Evolutionary conservation across 1,140 invertebrate species (phyloP).

Genomic region (Cyclina sinensis): DNA sequence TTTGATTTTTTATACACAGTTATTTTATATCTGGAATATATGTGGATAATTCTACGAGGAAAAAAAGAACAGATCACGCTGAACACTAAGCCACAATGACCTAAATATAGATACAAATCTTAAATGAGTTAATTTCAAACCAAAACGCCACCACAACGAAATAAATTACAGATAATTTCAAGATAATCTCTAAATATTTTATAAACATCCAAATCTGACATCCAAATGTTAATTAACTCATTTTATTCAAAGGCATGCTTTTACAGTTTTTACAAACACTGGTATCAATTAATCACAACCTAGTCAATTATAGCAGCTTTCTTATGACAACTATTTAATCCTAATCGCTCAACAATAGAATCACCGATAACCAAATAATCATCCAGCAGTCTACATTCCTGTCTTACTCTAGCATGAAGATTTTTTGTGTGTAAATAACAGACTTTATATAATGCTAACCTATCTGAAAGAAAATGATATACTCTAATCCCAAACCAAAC

Average conservation of each 20-base stretch:
- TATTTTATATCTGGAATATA: no score
- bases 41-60: background rate
- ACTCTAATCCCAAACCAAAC: background rate
- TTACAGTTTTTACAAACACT: background rate
- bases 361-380: conserved; percentile 17
- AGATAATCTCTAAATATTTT: background rate
- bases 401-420: conserved; percentile 16
- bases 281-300: conserved; percentile 24
- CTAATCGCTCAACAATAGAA: conserved; percentile 11
- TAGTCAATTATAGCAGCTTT: conserved; percentile 21
- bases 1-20: no score
- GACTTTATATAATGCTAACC: background rate
- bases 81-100: background rate
- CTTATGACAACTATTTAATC: conserved; percentile 39
- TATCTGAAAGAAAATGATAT: conserved; percentile 5
- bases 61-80: background rate
- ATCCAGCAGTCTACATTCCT: background rate
- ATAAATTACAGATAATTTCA: background rate
- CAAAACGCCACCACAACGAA: background rate
- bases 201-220: conserved; percentile 29
- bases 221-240: conserved; percentile 15
- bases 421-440: background rate
- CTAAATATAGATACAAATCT: background rate
- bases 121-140: background rate
- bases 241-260: conserved; percentile 9